These are phyloP conservation scores for Ammodytes dubius DNA, from an alignment of 2,113 vertebrate genomes.

Conservation along the genomic window DNA sequence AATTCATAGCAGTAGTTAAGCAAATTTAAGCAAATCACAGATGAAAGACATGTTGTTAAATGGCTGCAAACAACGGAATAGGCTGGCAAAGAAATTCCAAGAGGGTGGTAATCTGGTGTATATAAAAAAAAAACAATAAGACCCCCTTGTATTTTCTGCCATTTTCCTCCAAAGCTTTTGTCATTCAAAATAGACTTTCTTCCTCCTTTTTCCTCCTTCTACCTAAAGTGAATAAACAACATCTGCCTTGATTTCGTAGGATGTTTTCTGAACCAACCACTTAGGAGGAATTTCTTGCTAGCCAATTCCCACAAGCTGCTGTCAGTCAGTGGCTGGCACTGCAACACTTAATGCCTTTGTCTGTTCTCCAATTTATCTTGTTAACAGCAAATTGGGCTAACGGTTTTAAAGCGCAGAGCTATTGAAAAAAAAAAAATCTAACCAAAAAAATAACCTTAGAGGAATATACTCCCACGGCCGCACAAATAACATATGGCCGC, in stretches of 20 bases:
- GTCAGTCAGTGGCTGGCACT: slow-evolving; percentile 87
- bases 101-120: slow-evolving; percentile 40
- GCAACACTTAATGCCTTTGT: slow-evolving; percentile 89
- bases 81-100: slow-evolving; percentile 13
- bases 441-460: slow-evolving; percentile 67
- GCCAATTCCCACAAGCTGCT: slow-evolving; percentile 88
- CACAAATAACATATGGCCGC: slow-evolving; percentile 76
- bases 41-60: neutral
- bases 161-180: slow-evolving; percentile 67
- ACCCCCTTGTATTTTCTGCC: slow-evolving; percentile 44
- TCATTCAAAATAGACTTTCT: slow-evolving; percentile 72
- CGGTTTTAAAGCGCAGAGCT: slow-evolving; percentile 80
- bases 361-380: slow-evolving; percentile 88
- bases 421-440: slow-evolving; percentile 74
- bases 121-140: slow-evolving; percentile 33
- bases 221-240: slow-evolving; percentile 85
- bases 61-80: slow-evolving; percentile 43
- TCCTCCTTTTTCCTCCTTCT: slow-evolving; percentile 38
- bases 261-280: slow-evolving; percentile 88
- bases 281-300: slow-evolving; percentile 85
- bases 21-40: slow-evolving; percentile 36
- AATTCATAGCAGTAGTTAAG: slow-evolving; percentile 5
- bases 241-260: slow-evolving; percentile 85
- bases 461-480: slow-evolving; percentile 74
- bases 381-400: slow-evolving; percentile 88